Base-by-base conservation (phyloP, 2,888 invertebrate genomes). In the Zhuqinia jingwanae region DNA sequence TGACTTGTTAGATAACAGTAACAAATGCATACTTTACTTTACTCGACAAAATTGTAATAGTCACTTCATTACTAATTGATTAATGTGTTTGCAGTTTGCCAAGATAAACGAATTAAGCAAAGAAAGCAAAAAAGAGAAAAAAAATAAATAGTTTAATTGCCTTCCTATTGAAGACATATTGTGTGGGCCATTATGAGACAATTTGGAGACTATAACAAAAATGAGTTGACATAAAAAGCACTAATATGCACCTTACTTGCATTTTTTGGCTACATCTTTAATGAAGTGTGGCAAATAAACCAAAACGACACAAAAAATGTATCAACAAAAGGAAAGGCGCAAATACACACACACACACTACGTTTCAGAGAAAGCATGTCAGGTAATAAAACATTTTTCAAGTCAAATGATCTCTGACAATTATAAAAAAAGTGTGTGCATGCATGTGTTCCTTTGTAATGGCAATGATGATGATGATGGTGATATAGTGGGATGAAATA, bases 161-260 rank as follows among this genome's bases (percentile, higher is more conserved):
- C 63, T 22, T 58, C 58, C 25, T 58, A 63, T 30, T 30, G 63
- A 30, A 6, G 25, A 58, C 22, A 30, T n/a, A 15, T 22, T 68
- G 68, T 68, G 68, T 68, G 68, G 68, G 68, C 68, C 22, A 68
- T 13, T 45, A 45, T 65, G 63, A 65, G 63, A 65, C 63, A 15
- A 65, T 27, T 68, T 13, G 2, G 25, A 68, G 36, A 65, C 25
- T 17, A 65, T 20, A 65, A 58, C 25, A 22, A n/a, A 22, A 63
- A 30, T 45, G 68, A 11, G 22, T 45, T 36, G 68, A 20, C 68
- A 68, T 68, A 22, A 68, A 42, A 68, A 68, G 30, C 45, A 15
- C 45, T 68, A 68, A 45, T n/a, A n/a, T 45, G 68, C 13, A 20
- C n/a, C 42, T 22, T 30, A 13, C 45, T 65, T 45, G 68, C 42